These are phyloP conservation scores for Meandrusa payeni DNA, from an alignment of 2,888 invertebrate species.

Conservation along the genomic window DNA sequence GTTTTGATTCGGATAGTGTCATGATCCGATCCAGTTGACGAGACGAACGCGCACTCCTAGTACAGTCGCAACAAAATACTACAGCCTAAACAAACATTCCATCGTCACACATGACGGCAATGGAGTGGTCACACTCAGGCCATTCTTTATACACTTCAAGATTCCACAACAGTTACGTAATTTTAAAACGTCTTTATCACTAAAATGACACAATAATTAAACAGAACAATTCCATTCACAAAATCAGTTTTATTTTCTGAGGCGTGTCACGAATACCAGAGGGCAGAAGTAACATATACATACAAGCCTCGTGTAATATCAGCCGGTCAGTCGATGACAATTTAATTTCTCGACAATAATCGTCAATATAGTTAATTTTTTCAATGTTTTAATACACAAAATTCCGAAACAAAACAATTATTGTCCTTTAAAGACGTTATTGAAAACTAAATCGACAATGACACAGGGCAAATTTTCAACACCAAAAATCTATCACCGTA, in stretches of 20 bases:
- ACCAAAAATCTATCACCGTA: constrained; percentile 81
- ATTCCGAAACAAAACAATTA: constrained; percentile 62
- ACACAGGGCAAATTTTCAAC: constrained; percentile 79
- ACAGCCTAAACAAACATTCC: constrained; percentile 81
- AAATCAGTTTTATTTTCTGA: constrained; percentile 78
- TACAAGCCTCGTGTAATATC: constrained; percentile 82
- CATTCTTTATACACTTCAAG: constrained; percentile 77
- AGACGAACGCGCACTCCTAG: constrained; percentile 74
- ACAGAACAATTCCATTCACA: constrained; percentile 74
- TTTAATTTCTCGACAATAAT: constrained; percentile 72
- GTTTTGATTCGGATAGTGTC: constrained; percentile 75
- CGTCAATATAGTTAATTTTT: constrained; percentile 63
- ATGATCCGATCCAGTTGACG: constrained; percentile 75
- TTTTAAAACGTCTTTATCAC: constrained; percentile 75
- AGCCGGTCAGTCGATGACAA: constrained; percentile 82
- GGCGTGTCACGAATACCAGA: constrained; percentile 81
- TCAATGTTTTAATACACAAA: constrained; percentile 60
- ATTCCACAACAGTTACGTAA: constrained; percentile 81
- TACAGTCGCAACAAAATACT: constrained; percentile 74
- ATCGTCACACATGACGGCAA: constrained; percentile 80
- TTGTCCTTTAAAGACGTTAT: constrained; percentile 61
- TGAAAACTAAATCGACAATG: constrained; percentile 73
- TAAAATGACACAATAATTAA: constrained; percentile 76
- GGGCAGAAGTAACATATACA: constrained; percentile 80
- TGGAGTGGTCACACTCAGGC: constrained; percentile 80